These are phyloP conservation scores for Ethmia dodecea DNA, from an alignment of 2,888 invertebrate genomes.

Conservation along the genomic window DNA sequence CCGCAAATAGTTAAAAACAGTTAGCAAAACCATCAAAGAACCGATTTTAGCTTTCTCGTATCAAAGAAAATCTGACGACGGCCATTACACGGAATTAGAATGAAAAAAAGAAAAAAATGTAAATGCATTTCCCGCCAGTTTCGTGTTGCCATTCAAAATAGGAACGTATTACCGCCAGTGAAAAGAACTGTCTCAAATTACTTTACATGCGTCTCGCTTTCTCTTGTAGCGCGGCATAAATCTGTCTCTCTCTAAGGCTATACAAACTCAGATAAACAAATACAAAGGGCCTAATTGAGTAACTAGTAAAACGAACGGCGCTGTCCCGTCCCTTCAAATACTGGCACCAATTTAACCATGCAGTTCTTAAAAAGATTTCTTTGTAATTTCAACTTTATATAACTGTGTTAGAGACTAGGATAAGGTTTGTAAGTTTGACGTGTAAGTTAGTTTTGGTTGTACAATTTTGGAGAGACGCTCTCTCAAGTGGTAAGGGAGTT, in stretches of 20 bases:
- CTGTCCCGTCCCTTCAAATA: slow-evolving; percentile 66
- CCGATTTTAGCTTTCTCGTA: slow-evolving; percentile 43
- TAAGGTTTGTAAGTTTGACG: neutral
- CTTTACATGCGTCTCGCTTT: slow-evolving; percentile 46
- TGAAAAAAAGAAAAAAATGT: slow-evolving; percentile 50
- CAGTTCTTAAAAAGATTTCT: slow-evolving; percentile 13
- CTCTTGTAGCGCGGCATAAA: slow-evolving; percentile 25
- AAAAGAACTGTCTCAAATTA: slow-evolving; percentile 78
- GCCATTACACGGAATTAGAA: slow-evolving; percentile 67
- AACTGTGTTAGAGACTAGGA: slow-evolving; percentile 15
- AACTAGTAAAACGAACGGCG: slow-evolving; percentile 76
- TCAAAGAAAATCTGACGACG: slow-evolving; percentile 61
- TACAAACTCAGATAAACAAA: slow-evolving; percentile 78
- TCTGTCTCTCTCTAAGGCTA: slow-evolving; percentile 48
- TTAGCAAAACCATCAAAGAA: slow-evolving; percentile 23
- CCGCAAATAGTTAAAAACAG: neutral
- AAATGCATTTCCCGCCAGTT: slow-evolving; percentile 73
- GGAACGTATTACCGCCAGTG: slow-evolving; percentile 71
- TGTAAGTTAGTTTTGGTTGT: slow-evolving; percentile 34
- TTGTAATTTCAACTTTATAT: slow-evolving; percentile 16
- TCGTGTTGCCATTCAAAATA: slow-evolving; percentile 75
- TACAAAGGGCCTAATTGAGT: slow-evolving; percentile 79
- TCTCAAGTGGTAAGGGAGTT: slow-evolving; percentile 74
- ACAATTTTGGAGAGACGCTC: slow-evolving; percentile 65
- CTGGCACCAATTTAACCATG: slow-evolving; percentile 33